Evolutionary conservation across 2,797 vertebrate genomes (phyloP).

Genomic region (Nannoperca australis): DNA sequence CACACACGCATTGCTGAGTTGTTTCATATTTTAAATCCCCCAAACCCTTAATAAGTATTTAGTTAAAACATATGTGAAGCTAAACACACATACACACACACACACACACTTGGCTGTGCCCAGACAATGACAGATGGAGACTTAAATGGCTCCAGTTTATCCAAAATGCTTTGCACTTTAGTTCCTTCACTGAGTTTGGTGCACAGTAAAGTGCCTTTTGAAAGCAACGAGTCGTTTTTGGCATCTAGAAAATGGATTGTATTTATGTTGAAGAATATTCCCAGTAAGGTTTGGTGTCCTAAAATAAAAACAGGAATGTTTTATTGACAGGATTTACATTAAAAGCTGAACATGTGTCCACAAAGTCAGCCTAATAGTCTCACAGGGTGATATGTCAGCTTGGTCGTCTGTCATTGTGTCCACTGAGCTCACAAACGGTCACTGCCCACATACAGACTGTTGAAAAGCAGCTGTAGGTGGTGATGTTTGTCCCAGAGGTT

Average conservation of each 20-base stretch:
- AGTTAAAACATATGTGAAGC: slow-evolving; percentile 36
- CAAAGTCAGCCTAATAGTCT: neutral
- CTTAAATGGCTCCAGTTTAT: slow-evolving; percentile 29
- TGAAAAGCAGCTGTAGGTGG: slow-evolving; percentile 16
- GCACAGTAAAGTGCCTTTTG: neutral
- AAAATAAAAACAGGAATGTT: neutral
- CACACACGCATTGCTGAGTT: neutral
- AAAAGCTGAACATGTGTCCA: neutral
- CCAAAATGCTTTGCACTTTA: slow-evolving; percentile 8
- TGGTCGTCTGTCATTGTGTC: slow-evolving; percentile 5
- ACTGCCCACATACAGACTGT: neutral
- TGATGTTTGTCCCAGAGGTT: slow-evolving; percentile 10
- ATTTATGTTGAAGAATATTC: slow-evolving; percentile 25
- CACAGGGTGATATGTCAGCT: slow-evolving; percentile 7
- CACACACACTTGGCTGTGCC: slow-evolving; percentile 30
- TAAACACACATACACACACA: neutral
- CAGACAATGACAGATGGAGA: slow-evolving; percentile 49
- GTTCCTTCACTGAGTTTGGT: neutral
- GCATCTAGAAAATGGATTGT: slow-evolving; percentile 1
- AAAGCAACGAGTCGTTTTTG: slow-evolving; percentile 10
- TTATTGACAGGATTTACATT: slow-evolving; percentile 3
- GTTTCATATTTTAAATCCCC: neutral
- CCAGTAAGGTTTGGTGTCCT: neutral
- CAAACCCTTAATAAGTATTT: slow-evolving; percentile 6
- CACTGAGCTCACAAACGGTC: neutral